These are phyloP conservation scores for Gobio occitaniae DNA, from an alignment of 2,797 vertebrate species.

Conservation along the genomic window DNA sequence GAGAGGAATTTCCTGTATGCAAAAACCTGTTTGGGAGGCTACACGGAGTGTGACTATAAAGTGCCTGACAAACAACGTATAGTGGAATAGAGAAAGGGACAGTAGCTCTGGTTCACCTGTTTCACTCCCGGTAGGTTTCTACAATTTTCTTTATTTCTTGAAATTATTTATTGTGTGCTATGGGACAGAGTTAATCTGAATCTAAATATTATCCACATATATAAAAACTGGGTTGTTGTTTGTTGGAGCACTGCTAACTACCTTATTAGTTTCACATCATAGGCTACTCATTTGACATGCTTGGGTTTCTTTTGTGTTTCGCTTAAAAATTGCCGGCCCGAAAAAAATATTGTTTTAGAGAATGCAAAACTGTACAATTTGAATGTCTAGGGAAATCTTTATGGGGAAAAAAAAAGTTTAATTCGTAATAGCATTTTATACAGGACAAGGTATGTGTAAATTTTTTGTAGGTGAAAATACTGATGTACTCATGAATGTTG, in stretches of 20 bases:
- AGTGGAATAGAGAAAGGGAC: neutral
- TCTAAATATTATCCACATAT: neutral
- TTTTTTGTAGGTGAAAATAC: neutral
- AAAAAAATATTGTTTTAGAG: neutral
- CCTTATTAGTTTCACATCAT: neutral
- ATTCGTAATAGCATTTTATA: neutral
- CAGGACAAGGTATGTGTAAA: too few relatives aligned
- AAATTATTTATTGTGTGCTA: neutral
- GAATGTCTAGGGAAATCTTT: neutral
- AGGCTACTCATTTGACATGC: neutral
- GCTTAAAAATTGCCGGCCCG: neutral
- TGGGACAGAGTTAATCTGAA: neutral
- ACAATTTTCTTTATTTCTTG: neutral
- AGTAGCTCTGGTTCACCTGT: constrained; percentile 6
- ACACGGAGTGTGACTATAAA: constrained; percentile 19
- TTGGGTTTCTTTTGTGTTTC: neutral
- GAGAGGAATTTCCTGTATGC: neutral
- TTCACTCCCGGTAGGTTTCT: constrained; percentile 42
- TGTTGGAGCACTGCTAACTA: neutral
- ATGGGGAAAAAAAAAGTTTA: neutral
- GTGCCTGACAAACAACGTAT: neutral
- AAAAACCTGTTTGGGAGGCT: constrained; percentile 69
- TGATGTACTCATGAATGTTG: too few relatives aligned
- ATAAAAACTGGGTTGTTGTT: neutral
- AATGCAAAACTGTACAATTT: neutral